phyloP scores from a whole-genome alignment of 2,888 invertebrate species.

The Tortrix viridana region DNA sequence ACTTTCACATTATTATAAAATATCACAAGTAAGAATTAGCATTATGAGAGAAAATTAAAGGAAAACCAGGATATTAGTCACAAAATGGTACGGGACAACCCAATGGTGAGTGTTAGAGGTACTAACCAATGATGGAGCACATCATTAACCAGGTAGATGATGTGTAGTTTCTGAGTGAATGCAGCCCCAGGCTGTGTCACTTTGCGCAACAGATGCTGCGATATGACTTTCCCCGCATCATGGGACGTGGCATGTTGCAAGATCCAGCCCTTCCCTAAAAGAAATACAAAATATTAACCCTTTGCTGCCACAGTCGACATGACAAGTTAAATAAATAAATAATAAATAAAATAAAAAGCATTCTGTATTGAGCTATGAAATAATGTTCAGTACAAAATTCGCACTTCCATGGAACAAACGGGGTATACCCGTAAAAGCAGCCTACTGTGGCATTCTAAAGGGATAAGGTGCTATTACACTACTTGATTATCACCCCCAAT shows the following conservation, averaged over 20 bases:
- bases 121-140: constrained; percentile 98
- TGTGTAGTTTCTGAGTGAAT: constrained; percentile 97
- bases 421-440: too few relatives aligned
- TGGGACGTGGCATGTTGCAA: constrained; percentile 93
- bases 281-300: constrained; percentile 1
- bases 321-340: too few relatives aligned
- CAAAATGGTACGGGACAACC: constrained; percentile 13
- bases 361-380: too few relatives aligned
- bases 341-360: too few relatives aligned
- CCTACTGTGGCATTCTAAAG: too few relatives aligned
- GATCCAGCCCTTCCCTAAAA: constrained; percentile 96
- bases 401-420: too few relatives aligned
- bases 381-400: too few relatives aligned
- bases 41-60: constrained; percentile 26
- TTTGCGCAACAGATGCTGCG: constrained; percentile 95
- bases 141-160: constrained; percentile 99
- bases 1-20: too few relatives aligned
- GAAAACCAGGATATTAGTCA: constrained; percentile 26
- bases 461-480: too few relatives aligned
- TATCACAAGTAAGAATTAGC: constrained; percentile 11
- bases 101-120: constrained; percentile 34
- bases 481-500: too few relatives aligned
- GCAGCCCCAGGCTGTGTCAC: constrained; percentile 86
- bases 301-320: too few relatives aligned
- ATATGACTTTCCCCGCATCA: constrained; percentile 93